Base-by-base conservation (phyloP, 1,140 invertebrate genomes). In the Micrasema longulum region DNA sequence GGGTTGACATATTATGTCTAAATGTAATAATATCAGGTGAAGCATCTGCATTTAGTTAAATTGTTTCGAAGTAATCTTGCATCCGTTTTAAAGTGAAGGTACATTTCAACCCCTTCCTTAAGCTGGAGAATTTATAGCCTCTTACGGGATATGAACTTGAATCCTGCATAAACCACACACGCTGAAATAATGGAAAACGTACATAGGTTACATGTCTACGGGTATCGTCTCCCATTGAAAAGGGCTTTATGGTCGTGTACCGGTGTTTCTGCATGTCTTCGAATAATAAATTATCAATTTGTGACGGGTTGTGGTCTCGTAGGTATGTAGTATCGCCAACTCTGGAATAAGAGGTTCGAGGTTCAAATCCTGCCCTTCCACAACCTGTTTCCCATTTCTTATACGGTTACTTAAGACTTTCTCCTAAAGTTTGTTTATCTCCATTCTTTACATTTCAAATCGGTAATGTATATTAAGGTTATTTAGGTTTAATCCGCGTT, bases 61-160 rank as follows among this genome's bases (percentile, higher is more conserved):
- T 5, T 50, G 11, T 50, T 50, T 50, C 11, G 18, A 55, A 35
- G 16, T 12, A 1, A 55, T 10, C 3, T 2, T 52, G 1, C 23
- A 31, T 11, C 52, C 11, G 52, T 55, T 55, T 55, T 31, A 31
- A 55, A 55, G 31, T 26, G 52, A 26, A 23, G 48, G 3, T 52
- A 20, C n/a, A 52, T 18, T 52, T 22, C 7, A 7, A 18, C 20
- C 6, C 48, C 48, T 20, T 14, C 23, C 23, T 22, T 35, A 31
- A 9, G 26, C 22, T 26, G 9, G 52, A 18, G 23, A 64, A 72
- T 72, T 72, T 72, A 72, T 72, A 47, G 62, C 70, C 70, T 72
- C 64, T 72, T 72, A 72, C 63, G 52, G 70, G 70, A 67, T 64
- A 72, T 72, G 53, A 72, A 72, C 70, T 53, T 64, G 64, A 43